These are phyloP conservation scores for Cephus nigrinus DNA, from an alignment of 2,888 invertebrate species.

Conservation along the genomic window DNA sequence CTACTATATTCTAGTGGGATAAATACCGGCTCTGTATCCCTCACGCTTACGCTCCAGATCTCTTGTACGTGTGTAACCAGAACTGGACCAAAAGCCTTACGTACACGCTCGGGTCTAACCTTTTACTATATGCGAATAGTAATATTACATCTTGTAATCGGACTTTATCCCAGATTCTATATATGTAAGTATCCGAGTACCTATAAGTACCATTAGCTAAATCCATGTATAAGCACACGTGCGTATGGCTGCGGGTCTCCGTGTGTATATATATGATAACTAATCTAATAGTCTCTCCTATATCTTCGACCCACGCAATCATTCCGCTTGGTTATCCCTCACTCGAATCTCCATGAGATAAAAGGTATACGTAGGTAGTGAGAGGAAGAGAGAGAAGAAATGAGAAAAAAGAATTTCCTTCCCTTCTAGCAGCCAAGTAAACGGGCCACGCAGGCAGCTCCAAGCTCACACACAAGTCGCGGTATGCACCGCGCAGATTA, in stretches of 20 bases:
- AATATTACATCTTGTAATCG: neutral
- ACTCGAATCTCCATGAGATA: neutral
- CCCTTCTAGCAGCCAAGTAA: neutral
- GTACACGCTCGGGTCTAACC: neutral
- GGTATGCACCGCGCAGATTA: slow-evolving; percentile 55
- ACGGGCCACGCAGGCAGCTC: neutral
- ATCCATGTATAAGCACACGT: no score
- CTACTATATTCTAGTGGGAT: neutral
- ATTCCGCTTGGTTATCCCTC: neutral
- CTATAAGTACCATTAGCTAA: neutral
- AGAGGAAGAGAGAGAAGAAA: neutral
- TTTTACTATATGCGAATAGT: neutral
- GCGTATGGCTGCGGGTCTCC: no score
- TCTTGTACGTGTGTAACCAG: neutral
- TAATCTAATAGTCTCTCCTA: neutral
- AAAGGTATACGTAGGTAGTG: neutral
- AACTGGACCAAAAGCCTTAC: neutral
- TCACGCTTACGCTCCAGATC: neutral
- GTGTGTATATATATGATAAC: neutral
- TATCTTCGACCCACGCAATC: neutral
- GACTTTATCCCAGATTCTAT: neutral
- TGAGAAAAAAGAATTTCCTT: neutral
- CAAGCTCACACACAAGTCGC: neutral
- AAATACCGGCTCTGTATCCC: neutral
- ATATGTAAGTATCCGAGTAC: neutral